These are phyloP conservation scores for Agonopterix arenella DNA, from an alignment of 2,888 invertebrate species.

Conservation along the genomic window DNA sequence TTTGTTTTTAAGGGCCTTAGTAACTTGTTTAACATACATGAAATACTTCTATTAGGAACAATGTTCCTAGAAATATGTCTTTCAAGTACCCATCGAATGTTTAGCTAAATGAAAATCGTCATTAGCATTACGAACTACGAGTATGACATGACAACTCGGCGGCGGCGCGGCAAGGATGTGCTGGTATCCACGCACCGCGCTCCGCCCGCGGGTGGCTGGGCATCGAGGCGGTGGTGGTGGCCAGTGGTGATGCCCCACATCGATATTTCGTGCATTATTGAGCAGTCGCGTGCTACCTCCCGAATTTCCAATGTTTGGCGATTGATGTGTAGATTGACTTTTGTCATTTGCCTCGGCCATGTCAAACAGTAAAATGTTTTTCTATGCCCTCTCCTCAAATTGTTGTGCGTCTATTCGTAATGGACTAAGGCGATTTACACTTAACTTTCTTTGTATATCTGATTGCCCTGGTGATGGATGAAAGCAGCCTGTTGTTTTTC, in stretches of 20 bases:
- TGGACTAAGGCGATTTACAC: constrained; percentile 65
- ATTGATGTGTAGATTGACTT: constrained; percentile 77
- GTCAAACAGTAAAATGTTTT: constrained; percentile 74
- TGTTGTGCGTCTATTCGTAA: constrained; percentile 52
- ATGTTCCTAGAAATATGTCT: no score
- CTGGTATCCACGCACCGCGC: constrained; percentile 4
- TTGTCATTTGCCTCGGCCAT: constrained; percentile 73
- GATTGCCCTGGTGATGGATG: constrained; percentile 68
- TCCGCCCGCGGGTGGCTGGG: not conserved
- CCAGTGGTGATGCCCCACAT: constrained; percentile 62
- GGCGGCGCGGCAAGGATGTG: constrained; percentile 1
- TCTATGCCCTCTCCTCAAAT: constrained; percentile 64
- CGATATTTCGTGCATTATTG: constrained; percentile 75
- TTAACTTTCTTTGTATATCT: constrained; percentile 46
- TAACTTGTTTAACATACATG: no score
- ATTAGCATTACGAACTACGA: no score
- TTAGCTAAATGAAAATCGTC: no score
- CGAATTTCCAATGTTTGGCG: constrained; percentile 75
- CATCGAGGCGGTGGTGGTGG: not conserved
- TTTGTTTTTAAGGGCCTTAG: not conserved
- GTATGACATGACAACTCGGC: no score
- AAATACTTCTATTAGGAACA: no score
- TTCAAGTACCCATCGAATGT: no score
- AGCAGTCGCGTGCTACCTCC: constrained; percentile 72
- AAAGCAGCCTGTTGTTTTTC: constrained; percentile 49